Evolutionary conservation across 2,797 vertebrate species (phyloP), one percentile per base, ranked within the genome.

Genomic region (Labroides dimidiatus): DNA sequence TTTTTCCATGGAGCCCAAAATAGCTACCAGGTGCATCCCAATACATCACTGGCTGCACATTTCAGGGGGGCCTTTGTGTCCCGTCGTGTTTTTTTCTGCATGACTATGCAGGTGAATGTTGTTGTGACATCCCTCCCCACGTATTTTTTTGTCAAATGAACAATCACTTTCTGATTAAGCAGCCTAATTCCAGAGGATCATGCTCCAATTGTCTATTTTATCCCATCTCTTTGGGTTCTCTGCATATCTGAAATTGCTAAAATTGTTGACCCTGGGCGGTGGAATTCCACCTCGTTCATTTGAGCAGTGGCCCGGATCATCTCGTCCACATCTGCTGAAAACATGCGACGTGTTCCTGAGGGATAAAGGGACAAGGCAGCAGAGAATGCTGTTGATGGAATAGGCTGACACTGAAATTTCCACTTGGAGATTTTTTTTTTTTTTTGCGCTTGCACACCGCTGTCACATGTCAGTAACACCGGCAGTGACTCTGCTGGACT

Each of bases 181-280:
- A 80, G 80, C 68, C 83, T 91, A 91, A 93, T 91, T 88, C 89
- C 78, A 76, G 7, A 17, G 92, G 91, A 85, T 93, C 87, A 89
- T 20, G 62, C 67, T 73, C 69, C 84, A 65, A 93, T 94, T 95
- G 93, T 95, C 87, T 64, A 20, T 85, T 53, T 93, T 80, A 93
- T 93, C 91, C 92, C 33, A 2, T 84, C 64, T 86, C 87, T 92
- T 90, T 90, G 75, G 72, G 57, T 76, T 77, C 82, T 79, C 81
- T 37, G 90, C 93, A 91, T 95, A 87, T 91, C 89, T 93, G 86
- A 88, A 92, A 94, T 95, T 83, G 80, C 85, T 92, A 66, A 89
- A 89, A 93, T 95, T 72, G 78, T 93, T 94, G 89, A 90, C 91
- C 89, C 84, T 59, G 81, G 50, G 55, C 52, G 56, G 57, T 60